Evolutionary conservation across 2,888 invertebrate species (phyloP).

Genomic region (Alloscopus bannaensis): DNA sequence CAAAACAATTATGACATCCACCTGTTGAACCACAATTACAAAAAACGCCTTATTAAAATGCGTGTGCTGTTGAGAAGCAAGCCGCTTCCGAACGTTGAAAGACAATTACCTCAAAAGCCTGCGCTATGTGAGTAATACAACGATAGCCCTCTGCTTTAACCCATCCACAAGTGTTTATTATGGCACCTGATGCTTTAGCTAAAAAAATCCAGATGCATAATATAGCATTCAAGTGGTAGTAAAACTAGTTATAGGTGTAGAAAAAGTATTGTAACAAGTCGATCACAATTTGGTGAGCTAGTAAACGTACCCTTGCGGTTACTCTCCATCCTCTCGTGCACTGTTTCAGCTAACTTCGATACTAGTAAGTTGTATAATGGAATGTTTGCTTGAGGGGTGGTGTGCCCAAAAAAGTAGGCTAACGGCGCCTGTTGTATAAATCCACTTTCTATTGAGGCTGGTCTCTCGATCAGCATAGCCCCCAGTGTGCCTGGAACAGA

Average conservation of each 20-base stretch:
- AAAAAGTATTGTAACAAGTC: too few relatives aligned
- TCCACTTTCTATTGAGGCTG: slow-evolving; percentile 95
- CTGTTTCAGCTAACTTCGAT: slow-evolving; percentile 89
- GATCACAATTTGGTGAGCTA: background rate
- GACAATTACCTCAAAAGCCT: slow-evolving; percentile 94
- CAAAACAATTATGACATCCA: slow-evolving; percentile 94
- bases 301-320: slow-evolving; percentile 87
- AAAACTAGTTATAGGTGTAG: too few relatives aligned
- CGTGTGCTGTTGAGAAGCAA: background rate
- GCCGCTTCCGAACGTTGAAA: too few relatives aligned
- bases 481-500: slow-evolving; percentile 95
- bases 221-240: too few relatives aligned
- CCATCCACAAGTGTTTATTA: slow-evolving; percentile 99
- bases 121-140: slow-evolving; percentile 88
- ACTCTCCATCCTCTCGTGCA: slow-evolving; percentile 87
- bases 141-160: slow-evolving; percentile 93
- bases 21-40: slow-evolving; percentile 43
- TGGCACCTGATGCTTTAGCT: slow-evolving; percentile 91
- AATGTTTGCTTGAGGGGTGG: slow-evolving; percentile 84
- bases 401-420: slow-evolving; percentile 95
- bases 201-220: too few relatives aligned
- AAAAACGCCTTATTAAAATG: too few relatives aligned
- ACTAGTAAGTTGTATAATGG: slow-evolving; percentile 90
- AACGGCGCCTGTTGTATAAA: slow-evolving; percentile 95
- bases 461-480: slow-evolving; percentile 92